Evolutionary conservation across 2,113 vertebrate species (phyloP), one percentile per base, ranked within the genome.

Genomic region (Meriones unguiculatus): DNA sequence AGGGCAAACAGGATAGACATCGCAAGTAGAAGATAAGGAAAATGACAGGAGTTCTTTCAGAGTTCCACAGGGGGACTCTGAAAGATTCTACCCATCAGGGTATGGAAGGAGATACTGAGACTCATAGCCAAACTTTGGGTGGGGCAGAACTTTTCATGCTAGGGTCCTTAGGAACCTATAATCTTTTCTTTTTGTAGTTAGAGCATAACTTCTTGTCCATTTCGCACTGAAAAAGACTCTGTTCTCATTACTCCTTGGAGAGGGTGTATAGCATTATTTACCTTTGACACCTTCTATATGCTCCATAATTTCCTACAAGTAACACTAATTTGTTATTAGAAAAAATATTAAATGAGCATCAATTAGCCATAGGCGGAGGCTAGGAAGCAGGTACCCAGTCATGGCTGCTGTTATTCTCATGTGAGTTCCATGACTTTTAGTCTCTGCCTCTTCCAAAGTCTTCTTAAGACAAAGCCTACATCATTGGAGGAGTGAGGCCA

Each of bases 221-320:
- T 67, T 62, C 28, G 80, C 93, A 30, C 8, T 87, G 67, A 80
- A 89, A 82, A 10, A 92, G 77, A 64, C 41, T 64, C 11, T 32
- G 0, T 89, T 92, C 5, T 90, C 13, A 69, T 91, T 50, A 77
- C 13, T 87, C 13, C 54, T 4, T 73, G n/a, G 2, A 50, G 2
- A 87, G 52, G 0, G 81, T n/a, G 6, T 72, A 1, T 50, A 6
- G 30, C 25, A 41, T 52, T 65, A n/a, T 81, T 41, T 87, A 17
- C 52, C 62, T 92, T 28, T 86, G 77, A 18, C 76, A 22, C 5
- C 69, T 82, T 67, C 52, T 81, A 28, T 18, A 54, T 35, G 73
- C 93, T 87, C 70, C 5, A 24, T 87, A 84, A 50, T 96, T 70
- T 87, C 69, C 24, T 91, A 65, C 1, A 84, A 65, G 80, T 81